These are phyloP conservation scores for Eristalis tenax DNA, from an alignment of 2,888 invertebrate species.

Conservation along the genomic window DNA sequence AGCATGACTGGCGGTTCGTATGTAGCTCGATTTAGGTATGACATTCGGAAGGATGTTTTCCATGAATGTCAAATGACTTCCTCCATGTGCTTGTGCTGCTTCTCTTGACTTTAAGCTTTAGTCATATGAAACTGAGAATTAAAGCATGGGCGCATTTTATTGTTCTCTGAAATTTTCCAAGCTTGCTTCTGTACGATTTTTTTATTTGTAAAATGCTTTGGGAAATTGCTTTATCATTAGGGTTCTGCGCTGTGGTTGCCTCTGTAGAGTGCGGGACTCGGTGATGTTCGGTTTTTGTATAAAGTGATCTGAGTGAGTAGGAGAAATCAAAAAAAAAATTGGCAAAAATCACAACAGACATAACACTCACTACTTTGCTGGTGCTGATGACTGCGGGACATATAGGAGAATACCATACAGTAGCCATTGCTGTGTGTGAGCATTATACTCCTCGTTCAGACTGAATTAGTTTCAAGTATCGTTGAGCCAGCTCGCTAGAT, in stretches of 20 bases:
- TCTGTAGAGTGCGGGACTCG: background rate
- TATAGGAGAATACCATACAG: too few relatives aligned
- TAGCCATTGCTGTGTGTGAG: too few relatives aligned
- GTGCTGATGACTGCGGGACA: too few relatives aligned
- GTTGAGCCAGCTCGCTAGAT: too few relatives aligned
- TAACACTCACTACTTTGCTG: too few relatives aligned
- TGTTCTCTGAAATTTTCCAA: background rate
- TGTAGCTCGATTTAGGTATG: conserved; percentile 25
- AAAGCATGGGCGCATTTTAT: conserved; percentile 10
- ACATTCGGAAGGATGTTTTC: conserved; percentile 62
- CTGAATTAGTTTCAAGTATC: too few relatives aligned
- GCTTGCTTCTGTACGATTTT: background rate
- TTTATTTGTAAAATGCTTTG: conserved; percentile 2
- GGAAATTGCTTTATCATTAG: conserved; percentile 41
- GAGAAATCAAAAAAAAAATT: too few relatives aligned
- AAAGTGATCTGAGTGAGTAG: too few relatives aligned
- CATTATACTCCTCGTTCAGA: too few relatives aligned
- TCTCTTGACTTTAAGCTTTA: conserved; percentile 41
- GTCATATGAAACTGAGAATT: conserved; percentile 36
- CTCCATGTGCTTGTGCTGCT: conserved; percentile 37
- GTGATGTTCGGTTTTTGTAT: too few relatives aligned
- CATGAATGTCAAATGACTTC: conserved; percentile 69
- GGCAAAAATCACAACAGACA: too few relatives aligned
- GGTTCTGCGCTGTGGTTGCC: background rate
- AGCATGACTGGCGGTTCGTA: conserved; percentile 27